Base-by-base conservation (phyloP, 1,140 invertebrate species). In the Heliconius eleuchia region DNA sequence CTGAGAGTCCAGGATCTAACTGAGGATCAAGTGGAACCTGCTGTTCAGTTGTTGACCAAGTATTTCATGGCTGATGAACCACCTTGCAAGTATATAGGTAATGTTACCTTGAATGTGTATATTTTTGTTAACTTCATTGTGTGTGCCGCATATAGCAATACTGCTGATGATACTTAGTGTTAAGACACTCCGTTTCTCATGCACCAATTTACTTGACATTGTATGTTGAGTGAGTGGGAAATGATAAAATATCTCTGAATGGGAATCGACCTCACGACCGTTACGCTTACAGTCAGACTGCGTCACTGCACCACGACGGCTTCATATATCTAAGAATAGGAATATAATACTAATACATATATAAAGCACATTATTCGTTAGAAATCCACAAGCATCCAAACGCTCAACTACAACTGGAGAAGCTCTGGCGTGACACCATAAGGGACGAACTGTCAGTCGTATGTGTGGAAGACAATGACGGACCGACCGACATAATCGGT, bases 1-100 rank as follows among this genome's bases (percentile, higher is more conserved):
- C 85, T 94, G 0, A 86, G 89, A 0, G 78, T 94, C 34, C 90
- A 92, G 74, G 92, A 94, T 42, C 74, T 94, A 30, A 92, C 91
- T 0, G 85, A 89, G 6, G 88, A 92, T 1, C 78, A 88, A 60
- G 70, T 81, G 19, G 91, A 91, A 11, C 78, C 82, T 5, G 89
- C 91, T 7, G 75, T 92, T 18, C 82, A 85, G 0, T 78, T 94
- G 9, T 85, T 94, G 78, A 77, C 78, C 27, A 88, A 81, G n/a
- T 86, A 94, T 76, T 94, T 94, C 76, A 92, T 86, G 8, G 86
- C 84, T 30, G 91, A 94, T 55, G 92, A 94, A 66, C 91, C 91
- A 7, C 92, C 92, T 23, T 94, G 92, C 88, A 91, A 89, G 74
- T 91, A 87, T 77, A 92, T 94, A 78, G 91, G 92, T 90, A 77